phyloP scores from a whole-genome alignment of 2,888 invertebrate species.

The Synanthedon andrenaeformis region DNA sequence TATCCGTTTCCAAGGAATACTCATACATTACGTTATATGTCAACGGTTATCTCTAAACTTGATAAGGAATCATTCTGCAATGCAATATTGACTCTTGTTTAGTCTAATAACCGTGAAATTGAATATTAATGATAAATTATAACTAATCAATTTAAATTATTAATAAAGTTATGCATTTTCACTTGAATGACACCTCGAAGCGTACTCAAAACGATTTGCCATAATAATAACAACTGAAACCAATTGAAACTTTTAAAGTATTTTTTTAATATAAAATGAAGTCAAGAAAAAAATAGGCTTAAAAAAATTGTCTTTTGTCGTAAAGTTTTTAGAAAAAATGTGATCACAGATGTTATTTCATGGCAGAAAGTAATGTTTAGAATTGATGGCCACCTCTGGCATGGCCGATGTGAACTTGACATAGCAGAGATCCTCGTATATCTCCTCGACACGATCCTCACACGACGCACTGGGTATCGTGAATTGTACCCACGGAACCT shows the following conservation, averaged over 20 bases:
- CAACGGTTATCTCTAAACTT: background rate
- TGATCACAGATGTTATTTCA: background rate
- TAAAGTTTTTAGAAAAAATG: background rate
- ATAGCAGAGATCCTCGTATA: conserved; percentile 90
- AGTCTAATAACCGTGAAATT: background rate
- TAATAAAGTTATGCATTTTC: no score
- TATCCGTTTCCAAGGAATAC: background rate
- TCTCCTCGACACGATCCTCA: conserved; percentile 81
- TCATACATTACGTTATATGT: background rate
- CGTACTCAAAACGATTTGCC: no score
- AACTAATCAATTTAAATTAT: no score
- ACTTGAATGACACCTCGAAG: no score
- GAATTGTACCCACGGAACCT: conserved; percentile 75
- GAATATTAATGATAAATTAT: no score
- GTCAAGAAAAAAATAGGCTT: no score
- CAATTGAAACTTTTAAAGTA: no score
- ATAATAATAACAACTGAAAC: no score
- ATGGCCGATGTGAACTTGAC: conserved; percentile 80
- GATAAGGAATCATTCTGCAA: background rate
- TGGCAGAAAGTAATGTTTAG: background rate
- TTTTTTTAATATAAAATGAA: no score
- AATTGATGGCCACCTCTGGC: conserved; percentile 71
- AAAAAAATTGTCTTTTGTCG: background rate
- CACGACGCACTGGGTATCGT: conserved; percentile 72
- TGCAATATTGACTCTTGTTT: background rate